Evolutionary conservation across 2,113 vertebrate genomes (phyloP).

Genomic region (Crotalus horridus): DNA sequence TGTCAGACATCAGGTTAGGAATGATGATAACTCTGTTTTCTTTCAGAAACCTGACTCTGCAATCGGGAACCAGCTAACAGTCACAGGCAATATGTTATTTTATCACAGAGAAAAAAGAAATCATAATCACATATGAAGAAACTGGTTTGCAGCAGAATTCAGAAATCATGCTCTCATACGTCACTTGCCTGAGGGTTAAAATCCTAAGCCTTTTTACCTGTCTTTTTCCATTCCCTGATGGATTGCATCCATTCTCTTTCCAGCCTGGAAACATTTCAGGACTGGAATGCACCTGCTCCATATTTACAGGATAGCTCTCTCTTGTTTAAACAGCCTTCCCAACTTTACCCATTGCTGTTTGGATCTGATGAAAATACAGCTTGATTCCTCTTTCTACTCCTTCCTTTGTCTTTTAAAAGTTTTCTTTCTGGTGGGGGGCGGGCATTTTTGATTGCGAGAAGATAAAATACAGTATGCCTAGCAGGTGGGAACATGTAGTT

Average conservation of each 20-base stretch:
- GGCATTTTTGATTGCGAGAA: background rate
- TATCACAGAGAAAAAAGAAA: background rate
- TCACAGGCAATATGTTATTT: background rate
- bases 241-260: background rate
- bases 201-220: background rate
- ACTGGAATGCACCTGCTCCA: background rate
- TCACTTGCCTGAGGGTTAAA: background rate
- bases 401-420: background rate
- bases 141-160: background rate
- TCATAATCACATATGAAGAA: background rate
- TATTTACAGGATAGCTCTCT: background rate
- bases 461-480: background rate
- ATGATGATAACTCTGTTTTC: background rate
- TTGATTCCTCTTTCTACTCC: background rate
- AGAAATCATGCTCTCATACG: background rate
- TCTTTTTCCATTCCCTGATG: background rate
- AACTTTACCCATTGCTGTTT: background rate
- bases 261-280: background rate
- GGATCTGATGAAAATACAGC: background rate
- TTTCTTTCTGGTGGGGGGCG: background rate
- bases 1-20: background rate
- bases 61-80: background rate
- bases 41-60: background rate
- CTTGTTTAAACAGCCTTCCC: background rate
- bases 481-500: background rate